Evolutionary conservation across 2,113 vertebrate genomes (phyloP).

Genomic region (Actenoides hombroni): DNA sequence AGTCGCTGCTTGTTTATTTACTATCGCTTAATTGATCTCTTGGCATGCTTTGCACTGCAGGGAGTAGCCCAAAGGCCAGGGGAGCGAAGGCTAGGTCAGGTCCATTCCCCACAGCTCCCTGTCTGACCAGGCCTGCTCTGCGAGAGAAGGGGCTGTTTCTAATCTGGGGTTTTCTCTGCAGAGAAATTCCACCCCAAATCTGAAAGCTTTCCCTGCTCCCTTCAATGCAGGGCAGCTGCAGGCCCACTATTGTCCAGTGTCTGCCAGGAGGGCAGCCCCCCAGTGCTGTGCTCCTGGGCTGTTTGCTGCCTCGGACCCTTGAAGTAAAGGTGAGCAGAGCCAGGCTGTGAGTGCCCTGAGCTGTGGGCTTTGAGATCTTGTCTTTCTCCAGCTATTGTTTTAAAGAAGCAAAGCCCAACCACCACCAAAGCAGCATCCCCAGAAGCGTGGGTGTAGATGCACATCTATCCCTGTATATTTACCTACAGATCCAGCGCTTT

Average conservation of each 20-base stretch:
- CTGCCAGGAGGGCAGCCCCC: not conserved
- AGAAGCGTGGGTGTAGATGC: not conserved
- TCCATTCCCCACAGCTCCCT: not conserved
- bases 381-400: not conserved
- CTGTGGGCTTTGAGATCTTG: not conserved
- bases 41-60: not conserved
- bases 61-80: not conserved
- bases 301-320: not conserved
- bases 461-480: not conserved
- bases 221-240: not conserved
- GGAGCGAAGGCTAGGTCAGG: not conserved
- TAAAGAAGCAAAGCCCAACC: not conserved
- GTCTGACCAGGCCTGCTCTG: not conserved
- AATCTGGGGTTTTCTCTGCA: not conserved
- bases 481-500: not conserved
- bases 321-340: not conserved
- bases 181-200: not conserved
- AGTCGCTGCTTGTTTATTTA: not conserved
- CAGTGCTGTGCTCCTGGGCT: fast-evolving
- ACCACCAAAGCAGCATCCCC: not conserved
- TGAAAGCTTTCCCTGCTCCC: not conserved
- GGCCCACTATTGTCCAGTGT: fast-evolving
- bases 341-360: not conserved
- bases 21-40: not conserved
- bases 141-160: not conserved